phyloP scores from a whole-genome alignment of 1,140 invertebrate genomes.

The Pogonomyrmex barbatus region DNA sequence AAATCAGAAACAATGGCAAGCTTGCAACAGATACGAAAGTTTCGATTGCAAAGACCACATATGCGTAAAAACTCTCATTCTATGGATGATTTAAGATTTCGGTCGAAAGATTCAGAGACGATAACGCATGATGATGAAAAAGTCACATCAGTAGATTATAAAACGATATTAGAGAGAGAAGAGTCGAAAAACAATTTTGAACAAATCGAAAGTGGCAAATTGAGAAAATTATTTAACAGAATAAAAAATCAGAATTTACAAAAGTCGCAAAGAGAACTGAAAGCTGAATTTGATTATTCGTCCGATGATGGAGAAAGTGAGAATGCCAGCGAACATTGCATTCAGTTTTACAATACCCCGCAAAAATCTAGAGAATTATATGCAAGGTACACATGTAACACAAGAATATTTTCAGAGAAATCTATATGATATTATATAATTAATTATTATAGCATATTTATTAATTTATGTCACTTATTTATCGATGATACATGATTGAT shows the following conservation, averaged over 20 bases:
- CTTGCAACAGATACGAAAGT: conserved; percentile 74
- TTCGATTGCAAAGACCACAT: conserved; percentile 72
- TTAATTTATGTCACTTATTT: neutral
- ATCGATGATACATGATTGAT: neutral
- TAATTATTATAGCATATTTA: neutral
- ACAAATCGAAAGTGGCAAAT: conserved; percentile 50
- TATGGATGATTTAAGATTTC: conserved; percentile 50
- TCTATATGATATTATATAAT: neutral
- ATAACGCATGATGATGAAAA: conserved; percentile 27
- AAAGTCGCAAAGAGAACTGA: conserved; percentile 66
- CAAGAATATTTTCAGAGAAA: conserved; percentile 14
- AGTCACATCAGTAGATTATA: conserved; percentile 28
- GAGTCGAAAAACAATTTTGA: neutral
- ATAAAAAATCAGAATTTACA: conserved; percentile 52
- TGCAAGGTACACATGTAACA: conserved; percentile 68
- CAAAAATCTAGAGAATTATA: conserved; percentile 76
- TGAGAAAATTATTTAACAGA: conserved; percentile 61
- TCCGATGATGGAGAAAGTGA: conserved; percentile 67
- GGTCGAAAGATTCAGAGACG: conserved; percentile 48
- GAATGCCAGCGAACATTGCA: conserved; percentile 37
- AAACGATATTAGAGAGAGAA: conserved; percentile 3
- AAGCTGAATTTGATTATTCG: conserved; percentile 67
- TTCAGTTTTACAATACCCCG: conserved; percentile 31
- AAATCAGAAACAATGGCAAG: conserved; percentile 77
- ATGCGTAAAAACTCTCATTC: conserved; percentile 48